phyloP scores from a whole-genome alignment of 2,888 invertebrate species.

The Sphaerophoria taeniata region DNA sequence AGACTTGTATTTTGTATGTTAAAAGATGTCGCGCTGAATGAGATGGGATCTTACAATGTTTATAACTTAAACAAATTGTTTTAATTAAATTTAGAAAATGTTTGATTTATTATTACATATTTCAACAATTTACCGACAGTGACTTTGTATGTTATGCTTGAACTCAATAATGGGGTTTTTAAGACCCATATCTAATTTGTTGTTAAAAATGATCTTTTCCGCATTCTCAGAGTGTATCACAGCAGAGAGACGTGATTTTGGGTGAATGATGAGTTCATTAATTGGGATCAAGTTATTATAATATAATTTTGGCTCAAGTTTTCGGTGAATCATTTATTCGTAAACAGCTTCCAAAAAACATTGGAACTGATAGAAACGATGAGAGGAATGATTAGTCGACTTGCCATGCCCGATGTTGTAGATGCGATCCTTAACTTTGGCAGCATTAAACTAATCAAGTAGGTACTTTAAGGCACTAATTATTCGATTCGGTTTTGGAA shows the following conservation, averaged over 20 bases:
- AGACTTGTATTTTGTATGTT: neutral
- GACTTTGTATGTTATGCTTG: slow-evolving; percentile 27
- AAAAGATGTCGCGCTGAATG: neutral
- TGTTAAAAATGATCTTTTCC: slow-evolving; percentile 39
- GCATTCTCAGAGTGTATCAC: slow-evolving; percentile 18
- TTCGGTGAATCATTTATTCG: too few relatives aligned
- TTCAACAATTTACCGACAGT: slow-evolving; percentile 62
- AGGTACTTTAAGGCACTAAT: too few relatives aligned
- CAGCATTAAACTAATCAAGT: too few relatives aligned
- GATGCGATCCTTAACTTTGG: too few relatives aligned
- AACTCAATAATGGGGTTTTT: slow-evolving; percentile 8
- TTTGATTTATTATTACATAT: slow-evolving; percentile 53
- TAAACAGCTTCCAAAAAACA: too few relatives aligned
- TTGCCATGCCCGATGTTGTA: too few relatives aligned
- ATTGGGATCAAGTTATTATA: too few relatives aligned
- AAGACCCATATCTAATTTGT: slow-evolving; percentile 10
- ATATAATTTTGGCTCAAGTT: too few relatives aligned
- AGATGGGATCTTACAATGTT: neutral
- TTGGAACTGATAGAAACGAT: too few relatives aligned
- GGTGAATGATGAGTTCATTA: too few relatives aligned
- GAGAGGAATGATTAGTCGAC: too few relatives aligned
- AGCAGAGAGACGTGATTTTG: neutral
- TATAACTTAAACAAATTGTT: neutral
- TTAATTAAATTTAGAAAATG: neutral
- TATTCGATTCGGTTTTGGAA: too few relatives aligned